These are phyloP conservation scores for Hoplodrina blanda DNA, from an alignment of 2,888 invertebrate genomes.

Conservation along the genomic window DNA sequence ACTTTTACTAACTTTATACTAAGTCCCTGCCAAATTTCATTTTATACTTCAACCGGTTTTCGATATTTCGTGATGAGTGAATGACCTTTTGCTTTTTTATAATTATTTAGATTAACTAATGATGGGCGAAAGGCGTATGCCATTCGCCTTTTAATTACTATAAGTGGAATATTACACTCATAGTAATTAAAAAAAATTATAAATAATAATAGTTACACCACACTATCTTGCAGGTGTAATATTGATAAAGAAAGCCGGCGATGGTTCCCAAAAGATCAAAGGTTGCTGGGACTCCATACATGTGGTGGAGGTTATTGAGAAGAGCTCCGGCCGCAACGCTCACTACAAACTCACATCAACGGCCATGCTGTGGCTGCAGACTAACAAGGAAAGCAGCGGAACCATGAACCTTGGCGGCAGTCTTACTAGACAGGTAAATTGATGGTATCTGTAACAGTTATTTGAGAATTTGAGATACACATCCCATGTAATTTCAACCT, in stretches of 20 bases:
- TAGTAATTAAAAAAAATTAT: too few species aligned
- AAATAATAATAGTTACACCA: too few species aligned
- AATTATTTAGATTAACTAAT: too few species aligned
- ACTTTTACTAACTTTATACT: too few species aligned
- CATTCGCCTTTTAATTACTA: too few species aligned
- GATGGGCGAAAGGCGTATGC: too few species aligned
- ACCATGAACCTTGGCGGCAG: constrained; percentile 99
- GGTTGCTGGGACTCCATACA: constrained; percentile 99
- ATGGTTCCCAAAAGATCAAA: constrained; percentile 99
- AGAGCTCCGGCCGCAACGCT: constrained; percentile 97
- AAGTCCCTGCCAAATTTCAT: too few species aligned
- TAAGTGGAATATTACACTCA: too few species aligned
- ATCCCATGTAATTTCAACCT: too few species aligned
- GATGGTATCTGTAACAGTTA: neutral
- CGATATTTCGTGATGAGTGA: too few species aligned
- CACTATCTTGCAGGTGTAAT: constrained; percentile 96
- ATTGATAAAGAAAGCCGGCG: constrained; percentile 99
- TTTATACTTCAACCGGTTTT: too few species aligned
- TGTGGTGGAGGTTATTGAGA: constrained; percentile 99
- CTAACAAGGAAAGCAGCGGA: constrained; percentile 98
- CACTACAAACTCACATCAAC: constrained; percentile 99
- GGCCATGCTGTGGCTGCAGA: constrained; percentile 99
- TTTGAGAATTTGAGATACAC: neutral
- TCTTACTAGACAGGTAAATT: constrained; percentile 97
- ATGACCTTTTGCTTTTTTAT: too few species aligned